Evolutionary conservation across 2,888 invertebrate species (phyloP).

Genomic region (Cheiracanthium punctorium): DNA sequence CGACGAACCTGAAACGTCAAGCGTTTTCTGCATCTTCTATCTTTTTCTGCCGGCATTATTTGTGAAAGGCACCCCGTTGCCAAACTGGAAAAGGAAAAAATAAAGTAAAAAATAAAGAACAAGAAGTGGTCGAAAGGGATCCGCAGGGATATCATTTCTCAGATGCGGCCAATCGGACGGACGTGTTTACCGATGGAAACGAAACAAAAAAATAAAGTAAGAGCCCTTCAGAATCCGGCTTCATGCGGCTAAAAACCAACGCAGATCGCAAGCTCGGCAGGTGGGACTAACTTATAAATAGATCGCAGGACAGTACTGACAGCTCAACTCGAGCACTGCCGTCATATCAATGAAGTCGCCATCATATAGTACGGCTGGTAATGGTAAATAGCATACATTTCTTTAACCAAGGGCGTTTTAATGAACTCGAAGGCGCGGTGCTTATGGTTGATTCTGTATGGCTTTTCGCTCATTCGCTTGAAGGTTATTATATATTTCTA

Average conservation of each 20-base stretch:
- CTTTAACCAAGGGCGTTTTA: too few species aligned
- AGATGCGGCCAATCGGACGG: conserved; percentile 14
- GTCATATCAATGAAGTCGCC: neutral
- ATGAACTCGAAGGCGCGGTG: too few species aligned
- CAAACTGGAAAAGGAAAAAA: neutral
- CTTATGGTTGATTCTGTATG: too few species aligned
- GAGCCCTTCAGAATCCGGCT: neutral
- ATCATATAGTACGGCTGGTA: too few species aligned
- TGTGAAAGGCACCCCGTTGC: conserved; percentile 10
- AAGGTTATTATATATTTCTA: too few species aligned
- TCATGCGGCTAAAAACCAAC: conserved; percentile 3
- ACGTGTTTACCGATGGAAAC: conserved; percentile 27
- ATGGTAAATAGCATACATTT: too few species aligned
- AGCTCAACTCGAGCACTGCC: neutral
- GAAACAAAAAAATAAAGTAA: neutral
- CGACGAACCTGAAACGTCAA: conserved; percentile 10
- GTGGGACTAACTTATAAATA: neutral
- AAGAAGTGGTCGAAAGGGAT: neutral
- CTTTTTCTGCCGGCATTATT: neutral
- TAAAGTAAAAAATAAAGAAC: neutral
- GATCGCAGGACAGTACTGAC: neutral
- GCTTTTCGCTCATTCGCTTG: too few species aligned
- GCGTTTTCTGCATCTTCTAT: neutral
- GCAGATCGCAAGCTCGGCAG: neutral
- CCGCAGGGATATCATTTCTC: conserved; percentile 26